Conservation (phyloP, 2,888 invertebrate species). For the Punctoribates punctum region DNA sequence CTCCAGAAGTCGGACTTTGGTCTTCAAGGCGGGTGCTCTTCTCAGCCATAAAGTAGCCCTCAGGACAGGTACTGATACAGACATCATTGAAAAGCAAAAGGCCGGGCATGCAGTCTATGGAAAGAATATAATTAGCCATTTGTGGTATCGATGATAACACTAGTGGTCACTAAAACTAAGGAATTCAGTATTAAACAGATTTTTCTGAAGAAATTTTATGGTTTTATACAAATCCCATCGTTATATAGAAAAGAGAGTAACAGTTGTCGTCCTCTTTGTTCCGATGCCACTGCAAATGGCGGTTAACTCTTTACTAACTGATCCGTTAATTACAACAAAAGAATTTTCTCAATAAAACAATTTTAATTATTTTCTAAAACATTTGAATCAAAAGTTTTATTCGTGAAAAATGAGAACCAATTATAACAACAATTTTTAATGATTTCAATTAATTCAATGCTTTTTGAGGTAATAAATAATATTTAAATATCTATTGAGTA, state of each 20-base stretch:
- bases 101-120: conserved; percentile 66
- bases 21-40: not conserved
- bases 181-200: not conserved
- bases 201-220: not conserved
- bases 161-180: not conserved
- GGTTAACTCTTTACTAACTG: too few species aligned
- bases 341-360: too few species aligned
- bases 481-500: not conserved
- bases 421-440: not conserved
- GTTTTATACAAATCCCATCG: not conserved
- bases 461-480: not conserved
- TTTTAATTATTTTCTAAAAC: not conserved
- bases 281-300: too few species aligned
- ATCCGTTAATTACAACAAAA: too few species aligned
- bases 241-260: too few species aligned
- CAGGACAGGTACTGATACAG: conserved; percentile 63
- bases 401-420: not conserved
- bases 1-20: not conserved
- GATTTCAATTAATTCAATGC: not conserved
- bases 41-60: conserved; percentile 40
- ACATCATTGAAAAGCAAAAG: conserved; percentile 62
- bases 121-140: not conserved
- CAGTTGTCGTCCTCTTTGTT: too few species aligned
- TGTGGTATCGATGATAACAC: not conserved
- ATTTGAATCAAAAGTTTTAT: not conserved